These are phyloP conservation scores for Colletes latitarsis DNA, from an alignment of 1,140 invertebrate species.

Conservation along the genomic window DNA sequence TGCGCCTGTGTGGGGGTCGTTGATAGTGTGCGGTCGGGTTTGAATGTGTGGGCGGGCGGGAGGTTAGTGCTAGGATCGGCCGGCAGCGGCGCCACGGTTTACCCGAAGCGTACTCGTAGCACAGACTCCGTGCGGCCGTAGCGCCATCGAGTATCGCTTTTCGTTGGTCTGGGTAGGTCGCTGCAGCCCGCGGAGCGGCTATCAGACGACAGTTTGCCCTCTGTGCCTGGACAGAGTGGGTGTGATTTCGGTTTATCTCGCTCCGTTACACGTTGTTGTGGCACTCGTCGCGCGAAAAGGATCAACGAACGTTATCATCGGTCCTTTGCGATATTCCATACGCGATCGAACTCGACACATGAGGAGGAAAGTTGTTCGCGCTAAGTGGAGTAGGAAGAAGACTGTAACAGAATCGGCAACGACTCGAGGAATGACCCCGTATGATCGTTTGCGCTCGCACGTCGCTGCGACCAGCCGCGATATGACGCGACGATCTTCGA, in stretches of 20 bases:
- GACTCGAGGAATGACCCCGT: slow-evolving; percentile 33
- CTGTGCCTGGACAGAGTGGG: slow-evolving; percentile 32
- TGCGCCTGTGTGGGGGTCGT: neutral
- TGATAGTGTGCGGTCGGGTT: neutral
- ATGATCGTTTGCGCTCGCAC: slow-evolving; percentile 28
- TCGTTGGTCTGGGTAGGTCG: slow-evolving; percentile 13
- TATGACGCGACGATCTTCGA: slow-evolving; percentile 59
- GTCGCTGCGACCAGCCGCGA: slow-evolving; percentile 19
- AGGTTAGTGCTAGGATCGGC: neutral
- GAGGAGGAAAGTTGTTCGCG: slow-evolving; percentile 32
- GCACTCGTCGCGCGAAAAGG: neutral
- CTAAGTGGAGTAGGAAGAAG: slow-evolving; percentile 19
- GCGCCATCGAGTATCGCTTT: slow-evolving; percentile 58
- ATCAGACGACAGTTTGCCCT: slow-evolving; percentile 55
- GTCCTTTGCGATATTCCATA: neutral
- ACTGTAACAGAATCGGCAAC: slow-evolving; percentile 15
- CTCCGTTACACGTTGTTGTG: slow-evolving; percentile 12
- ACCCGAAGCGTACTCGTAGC: neutral
- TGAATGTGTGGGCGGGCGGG: neutral
- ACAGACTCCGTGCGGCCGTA: slow-evolving; percentile 49
- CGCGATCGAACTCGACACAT: slow-evolving; percentile 41
- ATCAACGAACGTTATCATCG: neutral
- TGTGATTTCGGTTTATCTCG: slow-evolving; percentile 2
- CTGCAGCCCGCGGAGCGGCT: slow-evolving; percentile 10
- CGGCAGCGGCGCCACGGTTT: slow-evolving; percentile 23